Evolutionary conservation across 2,888 invertebrate species (phyloP), one percentile per base, ranked within the genome.

Genomic region (Sphaerophoria rueppellii): DNA sequence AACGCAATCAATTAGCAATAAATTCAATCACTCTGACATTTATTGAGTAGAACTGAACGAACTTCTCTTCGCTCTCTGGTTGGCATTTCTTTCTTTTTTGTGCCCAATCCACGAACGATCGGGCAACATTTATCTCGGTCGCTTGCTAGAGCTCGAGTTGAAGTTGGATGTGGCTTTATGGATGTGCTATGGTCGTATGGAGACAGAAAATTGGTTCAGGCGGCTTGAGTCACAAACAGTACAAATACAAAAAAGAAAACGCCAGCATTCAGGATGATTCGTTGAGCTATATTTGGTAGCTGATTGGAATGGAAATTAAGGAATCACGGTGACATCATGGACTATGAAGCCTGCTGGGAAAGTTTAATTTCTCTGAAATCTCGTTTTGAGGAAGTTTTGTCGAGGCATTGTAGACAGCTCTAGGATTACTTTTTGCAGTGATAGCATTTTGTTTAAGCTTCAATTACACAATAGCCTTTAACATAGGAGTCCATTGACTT

Each of bases 1-100:
- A 86, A 82, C 82, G 86, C 86, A 86, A 86, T 86, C 86, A 86
- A 86, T 86, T 86, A 82, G 86, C 86, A 86, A 86, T 86, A 86
- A 86, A 86, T 86, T 86, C 82, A 82, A 86, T 86, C 86, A 82
- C 82, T 81, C 77, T 86, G 86, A 86, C 86, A 82, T 82, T 85
- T 86, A 86, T 86, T 82, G 86, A 82, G 73, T 76, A 85, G 85
- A 85, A 85, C 81, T 77, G 85, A 85, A 81, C 77, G 85, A 85
- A 73, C 71, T 69, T 69, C 80, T 72, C 43, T 40, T 60, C 52
- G 75, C 65, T 74, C 57, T 58, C 46, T 16, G 55, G 40, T 58
- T 58, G 46, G 50, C 65, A 50, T 65, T 37, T 14, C 24, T 24
- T 24, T 24, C 24, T 2, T 24, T 24, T 24, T 24, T 24, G 24